Evolutionary conservation across 2,113 vertebrate genomes (phyloP).

Genomic region (Seriola aureovittata): DNA sequence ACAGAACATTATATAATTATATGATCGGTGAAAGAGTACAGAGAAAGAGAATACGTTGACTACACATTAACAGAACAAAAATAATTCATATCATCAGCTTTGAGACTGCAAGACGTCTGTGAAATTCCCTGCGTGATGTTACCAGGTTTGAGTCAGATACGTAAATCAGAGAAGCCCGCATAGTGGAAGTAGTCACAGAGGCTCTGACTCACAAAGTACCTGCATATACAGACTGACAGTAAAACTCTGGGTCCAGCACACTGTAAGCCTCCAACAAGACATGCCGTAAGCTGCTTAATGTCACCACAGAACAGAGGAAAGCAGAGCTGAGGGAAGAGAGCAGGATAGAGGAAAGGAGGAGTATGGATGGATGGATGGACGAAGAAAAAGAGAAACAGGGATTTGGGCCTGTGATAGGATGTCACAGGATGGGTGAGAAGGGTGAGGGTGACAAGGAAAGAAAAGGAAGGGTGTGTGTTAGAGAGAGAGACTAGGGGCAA

Average conservation of each 20-base stretch:
- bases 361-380: conserved; percentile 36
- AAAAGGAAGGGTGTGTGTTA: conserved; percentile 49
- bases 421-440: conserved; percentile 53
- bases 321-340: conserved; percentile 37
- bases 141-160: conserved; percentile 40
- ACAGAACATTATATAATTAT: background rate
- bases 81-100: conserved; percentile 27
- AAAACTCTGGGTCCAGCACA: conserved; percentile 70
- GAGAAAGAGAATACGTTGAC: background rate
- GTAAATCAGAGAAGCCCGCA: conserved; percentile 35
- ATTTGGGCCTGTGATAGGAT: conserved; percentile 60
- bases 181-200: conserved; percentile 34
- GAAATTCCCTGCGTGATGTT: conserved; percentile 46
- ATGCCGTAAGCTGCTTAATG: conserved; percentile 79
- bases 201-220: conserved; percentile 76
- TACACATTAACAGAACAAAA: background rate
- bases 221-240: conserved; percentile 77
- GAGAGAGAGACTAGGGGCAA: conserved; percentile 33
- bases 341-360: conserved; percentile 32
- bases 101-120: conserved; percentile 22
- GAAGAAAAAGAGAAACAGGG: conserved; percentile 43
- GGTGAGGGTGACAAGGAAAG: conserved; percentile 52
- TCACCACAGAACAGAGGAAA: conserved; percentile 71
- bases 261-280: conserved; percentile 74
- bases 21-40: background rate